A percentile compares a stretch with the other conserved stretches of the same genome.
Evolutionary conservation across 2,888 invertebrate genomes (phyloP).

Genomic region (Cerceris ruficornis): DNA sequence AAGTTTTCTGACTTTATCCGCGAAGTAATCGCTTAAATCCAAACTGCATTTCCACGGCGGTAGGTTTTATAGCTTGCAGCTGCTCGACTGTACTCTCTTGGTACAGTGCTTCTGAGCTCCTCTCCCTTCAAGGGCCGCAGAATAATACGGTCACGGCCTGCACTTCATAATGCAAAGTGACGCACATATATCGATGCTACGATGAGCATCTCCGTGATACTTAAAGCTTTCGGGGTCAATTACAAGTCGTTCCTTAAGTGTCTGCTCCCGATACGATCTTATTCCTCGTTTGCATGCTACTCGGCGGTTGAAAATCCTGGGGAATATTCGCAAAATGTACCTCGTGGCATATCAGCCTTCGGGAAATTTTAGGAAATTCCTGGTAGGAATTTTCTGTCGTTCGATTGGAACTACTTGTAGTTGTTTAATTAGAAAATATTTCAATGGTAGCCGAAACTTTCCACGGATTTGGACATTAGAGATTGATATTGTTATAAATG

Average conservation of each 20-base stretch:
- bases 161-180: conserved; percentile 48
- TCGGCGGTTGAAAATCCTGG: background rate
- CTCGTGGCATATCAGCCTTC: too few relatives aligned
- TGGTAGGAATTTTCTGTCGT: too few relatives aligned
- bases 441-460: too few relatives aligned
- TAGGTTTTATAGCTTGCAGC: conserved; percentile 38
- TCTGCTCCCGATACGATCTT: conserved; percentile 40
- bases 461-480: too few relatives aligned
- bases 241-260: conserved; percentile 44
- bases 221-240: conserved; percentile 41
- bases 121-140: background rate
- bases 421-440: too few relatives aligned
- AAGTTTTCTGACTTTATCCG: conserved; percentile 38
- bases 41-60: conserved; percentile 34
- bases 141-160: conserved; percentile 41
- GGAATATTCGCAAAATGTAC: background rate
- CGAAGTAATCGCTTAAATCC: conserved; percentile 51
- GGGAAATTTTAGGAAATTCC: too few relatives aligned
- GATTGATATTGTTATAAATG: too few relatives aligned
- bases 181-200: conserved; percentile 36
- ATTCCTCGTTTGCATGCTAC: conserved; percentile 39
- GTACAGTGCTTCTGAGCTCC: conserved; percentile 2
- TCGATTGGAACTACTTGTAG: too few relatives aligned
- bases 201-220: conserved; percentile 22
- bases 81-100: conserved; percentile 31